Evolutionary conservation across 2,888 invertebrate genomes (phyloP), one percentile per base, ranked within the genome.

Genomic region (Cyclophora albipunctata): DNA sequence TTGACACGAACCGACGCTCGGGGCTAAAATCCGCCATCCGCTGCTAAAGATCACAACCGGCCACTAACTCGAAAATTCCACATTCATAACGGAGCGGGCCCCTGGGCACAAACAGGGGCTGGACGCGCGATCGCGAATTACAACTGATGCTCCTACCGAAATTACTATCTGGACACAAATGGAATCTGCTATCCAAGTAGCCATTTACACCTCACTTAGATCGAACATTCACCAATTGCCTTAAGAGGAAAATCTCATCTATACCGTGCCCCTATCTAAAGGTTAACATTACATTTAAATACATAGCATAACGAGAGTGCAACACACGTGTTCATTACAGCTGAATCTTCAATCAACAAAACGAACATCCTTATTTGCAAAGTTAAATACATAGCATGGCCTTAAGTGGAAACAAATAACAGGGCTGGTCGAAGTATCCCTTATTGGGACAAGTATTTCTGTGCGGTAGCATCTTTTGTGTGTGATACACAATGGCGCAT

Each of bases 11-110:
- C 71, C 64, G 58, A 61, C 70, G 80, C 76, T 66, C 59, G 64
- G 62, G 75, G 78, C 74, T 59, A 71, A 72, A 71, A 71, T 70
- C 67, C 69, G 64, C 73, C 76, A 69, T 71, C 67, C 76, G 62
- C 67, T 66, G 68, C 69, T 67, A 74, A 81, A 79, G 76, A 83
- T 80, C 78, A 77, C 76, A 81, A 78, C 75, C 77, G 71, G 73
- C 71, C 72, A 84, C 81, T 83, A 84, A 84, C 75, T 82, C 76
- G 81, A 83, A 83, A 85, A 86, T 84, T 79, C 75, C 77, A 81
- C 83, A 78, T 78, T 77, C 71, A 81, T 82, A 84, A 82, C 83
- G 78, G 79, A 67, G 68, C 67, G 59, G 59, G 74, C 78, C 84
- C 81, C 74, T 73, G 66, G 80, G 81, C 81, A 66, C 64, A 66